Conservation (phyloP, 2,888 invertebrate species). For the Nymphalis urticae region DNA sequence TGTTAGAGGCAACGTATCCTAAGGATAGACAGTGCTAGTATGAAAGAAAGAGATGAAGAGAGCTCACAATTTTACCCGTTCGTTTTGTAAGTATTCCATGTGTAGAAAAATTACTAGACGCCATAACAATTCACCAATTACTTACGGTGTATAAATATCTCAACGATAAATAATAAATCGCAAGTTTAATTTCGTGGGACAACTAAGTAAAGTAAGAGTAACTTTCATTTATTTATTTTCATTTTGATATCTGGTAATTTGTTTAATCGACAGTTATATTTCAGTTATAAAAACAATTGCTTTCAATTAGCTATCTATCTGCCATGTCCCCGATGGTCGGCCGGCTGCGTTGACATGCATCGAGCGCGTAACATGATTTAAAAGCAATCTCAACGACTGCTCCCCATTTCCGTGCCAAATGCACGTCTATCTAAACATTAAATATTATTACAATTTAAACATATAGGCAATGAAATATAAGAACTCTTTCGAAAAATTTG, state of each 20-base stretch:
- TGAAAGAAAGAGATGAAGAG: too few relatives aligned
- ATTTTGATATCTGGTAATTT: constrained; percentile 6
- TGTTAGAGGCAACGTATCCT: too few relatives aligned
- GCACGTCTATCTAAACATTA: constrained; percentile 9
- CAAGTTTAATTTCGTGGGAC: too few relatives aligned
- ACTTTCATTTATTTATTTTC: neutral
- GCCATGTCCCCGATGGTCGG: constrained; percentile 15
- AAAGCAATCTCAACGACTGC: constrained; percentile 70
- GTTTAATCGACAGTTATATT: neutral
- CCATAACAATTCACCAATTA: too few relatives aligned
- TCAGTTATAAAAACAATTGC: constrained; percentile 5
- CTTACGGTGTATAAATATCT: too few relatives aligned
- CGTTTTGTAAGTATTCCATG: too few relatives aligned
- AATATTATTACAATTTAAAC: neutral
- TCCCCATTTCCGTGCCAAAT: constrained; percentile 59
- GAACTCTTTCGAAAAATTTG: too few relatives aligned
- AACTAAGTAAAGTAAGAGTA: too few relatives aligned
- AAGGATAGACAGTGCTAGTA: too few relatives aligned
- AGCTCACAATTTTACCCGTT: too few relatives aligned
- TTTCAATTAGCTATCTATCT: constrained; percentile 22
- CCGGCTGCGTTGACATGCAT: constrained; percentile 42
- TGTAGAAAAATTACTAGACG: too few relatives aligned
- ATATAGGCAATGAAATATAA: neutral
- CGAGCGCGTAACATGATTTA: constrained; percentile 69
- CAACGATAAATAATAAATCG: too few relatives aligned